These are phyloP conservation scores for Silurus asotus DNA, from an alignment of 2,113 vertebrate genomes.

Conservation along the genomic window DNA sequence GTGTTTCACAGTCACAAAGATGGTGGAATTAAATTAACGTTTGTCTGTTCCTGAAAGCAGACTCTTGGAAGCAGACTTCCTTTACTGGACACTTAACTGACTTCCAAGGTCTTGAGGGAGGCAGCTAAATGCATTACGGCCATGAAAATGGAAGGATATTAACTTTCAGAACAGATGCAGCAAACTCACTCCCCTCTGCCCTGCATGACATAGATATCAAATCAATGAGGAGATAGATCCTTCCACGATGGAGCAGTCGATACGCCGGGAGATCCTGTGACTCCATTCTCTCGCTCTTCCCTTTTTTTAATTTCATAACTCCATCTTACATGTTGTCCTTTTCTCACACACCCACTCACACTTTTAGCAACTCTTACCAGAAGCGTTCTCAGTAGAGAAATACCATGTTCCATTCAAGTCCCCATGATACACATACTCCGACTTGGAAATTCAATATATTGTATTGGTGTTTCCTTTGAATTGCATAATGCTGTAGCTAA, in stretches of 20 bases:
- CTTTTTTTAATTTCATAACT: background rate
- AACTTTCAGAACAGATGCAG: conserved; percentile 46
- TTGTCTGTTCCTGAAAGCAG: conserved; percentile 14
- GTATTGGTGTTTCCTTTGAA: background rate
- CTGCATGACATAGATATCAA: conserved; percentile 51
- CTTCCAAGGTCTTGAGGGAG: conserved; percentile 33
- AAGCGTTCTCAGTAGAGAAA: background rate
- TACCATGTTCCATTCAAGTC: background rate
- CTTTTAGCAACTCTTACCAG: background rate
- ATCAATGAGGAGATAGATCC: conserved; percentile 52
- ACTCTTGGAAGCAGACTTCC: conserved; percentile 41
- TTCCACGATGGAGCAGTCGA: conserved; percentile 33
- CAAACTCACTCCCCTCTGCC: conserved; percentile 27
- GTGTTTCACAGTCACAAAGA: background rate
- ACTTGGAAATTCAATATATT: background rate
- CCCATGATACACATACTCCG: background rate
- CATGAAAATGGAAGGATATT: conserved; percentile 49
- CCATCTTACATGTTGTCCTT: conserved; percentile 7
- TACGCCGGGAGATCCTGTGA: conserved; percentile 8
- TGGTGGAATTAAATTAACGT: conserved; percentile 1
- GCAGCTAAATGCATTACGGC: conserved; percentile 43
- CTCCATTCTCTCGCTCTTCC: conserved; percentile 9
- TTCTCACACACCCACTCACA: conserved; percentile 5
- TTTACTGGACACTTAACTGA: conserved; percentile 37
- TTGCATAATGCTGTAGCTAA: background rate